Conservation (phyloP, 1,140 invertebrate species). For the Apis dorsata region DNA sequence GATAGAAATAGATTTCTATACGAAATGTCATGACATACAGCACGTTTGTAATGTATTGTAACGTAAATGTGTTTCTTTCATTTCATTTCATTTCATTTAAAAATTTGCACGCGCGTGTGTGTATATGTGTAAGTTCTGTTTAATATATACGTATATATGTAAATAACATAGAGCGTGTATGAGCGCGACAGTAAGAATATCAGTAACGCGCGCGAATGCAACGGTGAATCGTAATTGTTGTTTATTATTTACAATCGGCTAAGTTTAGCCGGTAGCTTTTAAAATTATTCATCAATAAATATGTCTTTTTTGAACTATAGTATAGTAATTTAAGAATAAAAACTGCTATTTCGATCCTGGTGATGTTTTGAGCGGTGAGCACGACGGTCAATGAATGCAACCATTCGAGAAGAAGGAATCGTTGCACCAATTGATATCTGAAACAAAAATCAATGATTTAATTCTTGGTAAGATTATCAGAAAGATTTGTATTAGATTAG, state of each 20-base stretch:
- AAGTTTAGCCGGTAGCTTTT: neutral
- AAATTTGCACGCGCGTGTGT: neutral
- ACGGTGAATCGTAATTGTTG: neutral
- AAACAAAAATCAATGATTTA: neutral
- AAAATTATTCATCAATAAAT: slow-evolving; percentile 5
- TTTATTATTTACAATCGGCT: slow-evolving; percentile 28
- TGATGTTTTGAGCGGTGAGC: slow-evolving; percentile 76
- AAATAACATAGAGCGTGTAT: neutral
- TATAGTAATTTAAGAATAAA: slow-evolving; percentile 68
- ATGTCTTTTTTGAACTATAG: slow-evolving; percentile 9
- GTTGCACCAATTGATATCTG: slow-evolving; percentile 75
- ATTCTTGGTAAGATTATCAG: neutral
- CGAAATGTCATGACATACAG: too few relatives aligned
- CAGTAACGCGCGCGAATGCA: neutral
- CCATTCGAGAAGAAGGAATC: slow-evolving; percentile 76
- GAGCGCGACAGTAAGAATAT: neutral
- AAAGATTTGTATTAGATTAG: neutral
- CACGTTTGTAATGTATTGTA: neutral
- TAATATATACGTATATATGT: neutral
- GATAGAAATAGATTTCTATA: neutral
- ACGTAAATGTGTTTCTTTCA: neutral
- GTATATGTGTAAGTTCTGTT: neutral
- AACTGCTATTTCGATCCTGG: slow-evolving; percentile 75
- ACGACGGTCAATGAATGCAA: slow-evolving; percentile 77
- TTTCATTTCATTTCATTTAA: neutral